Base-by-base conservation (phyloP, 1,140 invertebrate genomes). In the Pogonomyrmex barbatus region DNA sequence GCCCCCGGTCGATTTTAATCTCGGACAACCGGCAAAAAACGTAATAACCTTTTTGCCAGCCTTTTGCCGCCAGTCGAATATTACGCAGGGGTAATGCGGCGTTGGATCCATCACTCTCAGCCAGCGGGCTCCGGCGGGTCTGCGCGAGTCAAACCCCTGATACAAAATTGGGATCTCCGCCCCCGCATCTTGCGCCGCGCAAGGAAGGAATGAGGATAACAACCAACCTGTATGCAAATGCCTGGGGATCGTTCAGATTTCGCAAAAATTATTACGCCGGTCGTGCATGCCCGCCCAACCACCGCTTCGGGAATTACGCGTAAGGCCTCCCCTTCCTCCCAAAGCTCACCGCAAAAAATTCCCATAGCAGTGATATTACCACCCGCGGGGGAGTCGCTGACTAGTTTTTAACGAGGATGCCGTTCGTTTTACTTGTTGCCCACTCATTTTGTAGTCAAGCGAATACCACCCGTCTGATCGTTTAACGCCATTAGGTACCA, bases 1-100 rank as follows among this genome's bases (percentile, higher is more conserved):
- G 84, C 88, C 52, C 60, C 87, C 70, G 71, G 83, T 52, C 85
- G 87, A 90, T 91, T 92, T 92, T 90, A 92, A 93, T 93, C 91
- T 90, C 83, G 87, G 75, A 89, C 85, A 81, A 86, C 54, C 83
- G 70, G 79, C 92, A 92, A 93, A 92, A 92, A 90, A 91, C 81
- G 88, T 89, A 92, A 92, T 92, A 88, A 90, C 85, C 89, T 91
- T 92, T 92, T 92, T 89, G 76, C 87, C 82, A 24, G 24, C 24
- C 24, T 24, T 24, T 24, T 24, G 30, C 36, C 88, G 73, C 63
- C 24, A 90, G 73, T 79, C 88, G 73, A 85, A 60, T 77, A 90
- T 90, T 90, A 87, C 88, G 89, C 76, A 63, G 33, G 58, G 10
- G 56, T 39, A 33, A 47, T 42, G 47, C 75, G 62, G 12, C 42